A percentile compares a stretch with the other conserved stretches of the same genome.
Evolutionary conservation across 2,797 vertebrate species (phyloP).

Genomic region (Saxicola maurus): DNA sequence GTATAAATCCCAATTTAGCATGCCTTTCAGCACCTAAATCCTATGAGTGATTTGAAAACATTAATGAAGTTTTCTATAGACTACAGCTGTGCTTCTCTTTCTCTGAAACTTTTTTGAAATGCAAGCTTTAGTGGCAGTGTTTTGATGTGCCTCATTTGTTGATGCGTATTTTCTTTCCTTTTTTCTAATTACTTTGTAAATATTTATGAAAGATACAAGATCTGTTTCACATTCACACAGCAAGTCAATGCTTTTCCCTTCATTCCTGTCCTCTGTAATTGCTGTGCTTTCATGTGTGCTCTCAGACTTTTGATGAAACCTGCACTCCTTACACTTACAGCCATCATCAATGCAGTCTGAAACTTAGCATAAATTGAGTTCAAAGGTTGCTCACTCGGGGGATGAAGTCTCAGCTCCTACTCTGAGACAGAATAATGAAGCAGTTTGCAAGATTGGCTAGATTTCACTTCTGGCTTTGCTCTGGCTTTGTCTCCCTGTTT

Average conservation of each 20-base stretch:
- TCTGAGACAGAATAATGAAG: not conserved
- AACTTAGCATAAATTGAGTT: not conserved
- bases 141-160: conserved; percentile 56
- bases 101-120: conserved; percentile 54
- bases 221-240: conserved; percentile 18
- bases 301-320: not conserved
- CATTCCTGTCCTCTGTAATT: not conserved
- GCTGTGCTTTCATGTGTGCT: not conserved
- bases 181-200: conserved; percentile 45
- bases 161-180: conserved; percentile 30
- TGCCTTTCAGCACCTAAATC: conserved; percentile 75
- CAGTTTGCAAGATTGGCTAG: not conserved
- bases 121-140: conserved; percentile 46
- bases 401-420: not conserved
- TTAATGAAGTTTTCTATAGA: conserved; percentile 65
- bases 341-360: not conserved
- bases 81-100: conserved; percentile 51
- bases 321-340: not conserved
- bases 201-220: conserved; percentile 50
- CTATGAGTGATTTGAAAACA: conserved; percentile 73
- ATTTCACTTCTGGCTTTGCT: conserved; percentile 11
- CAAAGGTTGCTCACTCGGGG: not conserved
- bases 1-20: conserved; percentile 72
- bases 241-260: not conserved
- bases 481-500: conserved; percentile 7